A percentile compares a stretch with the other conserved stretches of the same genome.
Evolutionary conservation across 2,888 invertebrate genomes (phyloP).

Genomic region (Hypercompe scribonia): DNA sequence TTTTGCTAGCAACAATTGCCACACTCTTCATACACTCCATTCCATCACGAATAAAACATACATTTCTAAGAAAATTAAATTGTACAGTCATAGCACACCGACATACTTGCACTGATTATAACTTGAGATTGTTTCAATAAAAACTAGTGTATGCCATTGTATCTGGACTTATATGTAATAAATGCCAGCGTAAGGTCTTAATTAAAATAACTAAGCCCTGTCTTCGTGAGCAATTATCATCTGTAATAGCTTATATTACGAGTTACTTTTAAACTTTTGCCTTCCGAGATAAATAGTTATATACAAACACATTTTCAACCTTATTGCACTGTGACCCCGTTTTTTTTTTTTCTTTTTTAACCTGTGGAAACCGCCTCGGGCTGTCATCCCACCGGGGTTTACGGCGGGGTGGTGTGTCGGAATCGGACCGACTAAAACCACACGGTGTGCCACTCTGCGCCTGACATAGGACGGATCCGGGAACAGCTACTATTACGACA

Average conservation of each 20-base stretch:
- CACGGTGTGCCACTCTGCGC: too few species aligned
- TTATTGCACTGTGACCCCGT: too few species aligned
- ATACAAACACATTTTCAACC: too few species aligned
- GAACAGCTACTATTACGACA: too few species aligned
- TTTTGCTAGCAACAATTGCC: not conserved
- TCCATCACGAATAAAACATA: not conserved
- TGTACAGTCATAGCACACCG: constrained; percentile 1
- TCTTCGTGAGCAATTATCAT: constrained; percentile 8
- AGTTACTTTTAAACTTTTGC: not conserved
- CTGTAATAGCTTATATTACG: not conserved
- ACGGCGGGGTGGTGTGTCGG: too few species aligned
- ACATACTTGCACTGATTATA: not conserved
- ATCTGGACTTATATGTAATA: constrained; percentile 16
- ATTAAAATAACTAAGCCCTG: constrained; percentile 36
- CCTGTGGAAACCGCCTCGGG: too few species aligned
- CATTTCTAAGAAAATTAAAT: not conserved
- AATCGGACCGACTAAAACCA: too few species aligned
- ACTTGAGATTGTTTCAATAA: constrained; percentile 4
- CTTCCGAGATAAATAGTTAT: not conserved
- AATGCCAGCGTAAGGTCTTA: constrained; percentile 26
- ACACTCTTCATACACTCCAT: not conserved
- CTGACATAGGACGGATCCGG: too few species aligned
- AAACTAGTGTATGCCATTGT: constrained; percentile 33
- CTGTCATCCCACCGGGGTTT: too few species aligned
- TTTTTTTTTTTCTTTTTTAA: too few species aligned